Percentiles rank a stretch among this genome's conserved stretches.
These are phyloP conservation scores for Microcebus lehilahytsara DNA, from an alignment of 2,113 vertebrate species.

Conservation along the genomic window DNA sequence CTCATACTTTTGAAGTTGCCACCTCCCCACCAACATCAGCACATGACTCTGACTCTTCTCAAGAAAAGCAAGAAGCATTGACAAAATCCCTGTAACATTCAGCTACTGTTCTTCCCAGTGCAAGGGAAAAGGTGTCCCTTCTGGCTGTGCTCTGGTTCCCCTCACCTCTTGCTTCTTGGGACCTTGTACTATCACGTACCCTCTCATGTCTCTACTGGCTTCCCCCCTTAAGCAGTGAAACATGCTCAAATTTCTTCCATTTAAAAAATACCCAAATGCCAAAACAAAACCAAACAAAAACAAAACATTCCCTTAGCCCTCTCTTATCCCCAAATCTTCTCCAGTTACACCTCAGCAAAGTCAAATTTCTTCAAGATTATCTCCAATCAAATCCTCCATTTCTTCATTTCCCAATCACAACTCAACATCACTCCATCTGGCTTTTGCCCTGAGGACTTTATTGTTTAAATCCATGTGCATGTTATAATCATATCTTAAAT, in stretches of 20 bases:
- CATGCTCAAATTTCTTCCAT: neutral
- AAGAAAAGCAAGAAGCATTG: neutral
- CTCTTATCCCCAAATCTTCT: neutral
- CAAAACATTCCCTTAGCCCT: neutral
- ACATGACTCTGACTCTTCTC: neutral
- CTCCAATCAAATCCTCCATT: neutral
- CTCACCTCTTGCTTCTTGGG: neutral
- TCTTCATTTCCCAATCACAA: neutral
- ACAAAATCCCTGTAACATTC: neutral
- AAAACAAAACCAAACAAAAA: neutral
- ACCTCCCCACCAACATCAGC: neutral
- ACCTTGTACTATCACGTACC: neutral
- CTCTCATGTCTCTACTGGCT: neutral
- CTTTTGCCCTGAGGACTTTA: neutral
- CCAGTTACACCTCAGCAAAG: neutral
- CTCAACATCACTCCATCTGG: neutral
- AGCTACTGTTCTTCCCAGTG: neutral
- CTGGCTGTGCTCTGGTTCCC: neutral
- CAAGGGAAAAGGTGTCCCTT: neutral
- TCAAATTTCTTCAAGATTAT: neutral
- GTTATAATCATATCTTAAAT: neutral
- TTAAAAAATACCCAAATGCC: neutral
- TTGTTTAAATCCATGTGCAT: neutral
- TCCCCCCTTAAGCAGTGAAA: neutral
- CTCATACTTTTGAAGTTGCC: neutral